Evolutionary conservation across 2,797 vertebrate genomes (phyloP), one percentile per base, ranked within the genome.

Genomic region (Enteromius paludinosus): DNA sequence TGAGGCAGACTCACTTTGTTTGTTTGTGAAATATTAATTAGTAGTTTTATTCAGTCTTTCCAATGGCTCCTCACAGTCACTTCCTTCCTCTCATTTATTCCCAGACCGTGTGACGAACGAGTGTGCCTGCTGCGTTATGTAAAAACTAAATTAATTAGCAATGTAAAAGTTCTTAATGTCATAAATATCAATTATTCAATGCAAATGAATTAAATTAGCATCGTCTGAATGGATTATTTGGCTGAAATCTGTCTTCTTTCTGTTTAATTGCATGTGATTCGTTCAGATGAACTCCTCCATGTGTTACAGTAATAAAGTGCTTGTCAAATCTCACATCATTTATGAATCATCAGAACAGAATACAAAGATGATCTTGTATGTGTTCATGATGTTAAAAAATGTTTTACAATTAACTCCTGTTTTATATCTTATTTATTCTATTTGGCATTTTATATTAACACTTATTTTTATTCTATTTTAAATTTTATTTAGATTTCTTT

Each of bases 21-120:
- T 71, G 56, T 70, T 68, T 62, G 74, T 83, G 56, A 83, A 83
- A 78, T 78, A 78, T 83, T 78, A 83, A 83, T 78, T 62, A 72
- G 75, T 73, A 49, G 45, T 84, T 66, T 79, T 79, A 45, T 47
- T 74, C 23, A 74, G 59, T 74, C 59, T 41, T 56, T 54, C 35
- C 54, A 49, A 23, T 47, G 65, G 15, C 33, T 15, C 54, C 38
- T 64, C 28, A 38, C 56, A 73, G 47, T 38, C 38, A 9, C 17
- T 12, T 14, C 83, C 73, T 79, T 79, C 79, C 72, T 83, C 78
- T 64, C 65, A 4, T 77, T 79, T 64, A 79, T 66, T 88, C 86
- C 88, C 91, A 87, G 84, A 82, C 87, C 78, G 85, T 79, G 17
- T 49, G 14, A 52, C 43, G 74, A 84, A 77, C 73, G 75, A 74